Conservation (phyloP, 1,140 invertebrate genomes). For the Lasioglossum baleicum region DNA sequence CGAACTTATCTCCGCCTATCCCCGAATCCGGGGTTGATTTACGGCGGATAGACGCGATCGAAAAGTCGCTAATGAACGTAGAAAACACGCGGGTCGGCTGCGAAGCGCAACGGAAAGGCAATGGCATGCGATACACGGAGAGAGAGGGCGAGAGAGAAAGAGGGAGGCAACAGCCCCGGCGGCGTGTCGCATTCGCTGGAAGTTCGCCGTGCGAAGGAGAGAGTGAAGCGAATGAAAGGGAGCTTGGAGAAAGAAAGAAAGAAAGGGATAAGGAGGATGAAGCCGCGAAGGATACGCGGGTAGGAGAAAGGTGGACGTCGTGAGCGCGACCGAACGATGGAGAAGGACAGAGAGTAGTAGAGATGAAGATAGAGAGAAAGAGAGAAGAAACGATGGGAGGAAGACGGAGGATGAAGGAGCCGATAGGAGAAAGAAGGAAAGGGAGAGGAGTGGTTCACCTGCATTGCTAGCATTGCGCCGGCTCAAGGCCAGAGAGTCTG, state of each 20-base stretch:
- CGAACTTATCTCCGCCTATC: neutral
- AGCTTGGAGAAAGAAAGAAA: constrained; percentile 40
- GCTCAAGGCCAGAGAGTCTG: constrained; percentile 79
- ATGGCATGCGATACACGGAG: constrained; percentile 52
- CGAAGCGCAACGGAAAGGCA: constrained; percentile 28
- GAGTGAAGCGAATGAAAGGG: constrained; percentile 65
- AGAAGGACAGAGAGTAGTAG: neutral
- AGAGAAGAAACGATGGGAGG: neutral
- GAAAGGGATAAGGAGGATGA: constrained; percentile 28
- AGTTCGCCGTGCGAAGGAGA: constrained; percentile 57
- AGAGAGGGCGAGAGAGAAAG: neutral
- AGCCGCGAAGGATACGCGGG: constrained; percentile 40
- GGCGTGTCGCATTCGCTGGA: constrained; percentile 35
- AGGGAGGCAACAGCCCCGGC: neutral
- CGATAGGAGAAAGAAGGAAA: constrained; percentile 51
- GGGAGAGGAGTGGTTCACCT: constrained; percentile 78
- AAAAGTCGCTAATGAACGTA: constrained; percentile 28
- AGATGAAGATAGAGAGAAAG: neutral
- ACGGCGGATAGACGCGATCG: neutral
- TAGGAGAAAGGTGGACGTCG: constrained; percentile 63
- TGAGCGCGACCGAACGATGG: constrained; percentile 23
- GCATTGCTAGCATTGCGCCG: constrained; percentile 80
- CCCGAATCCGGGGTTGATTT: neutral
- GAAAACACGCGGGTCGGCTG: constrained; percentile 24
- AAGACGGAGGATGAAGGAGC: constrained; percentile 49